Base-by-base conservation (phyloP, 2,113 vertebrate genomes). In the Elgaria multicarinata region DNA sequence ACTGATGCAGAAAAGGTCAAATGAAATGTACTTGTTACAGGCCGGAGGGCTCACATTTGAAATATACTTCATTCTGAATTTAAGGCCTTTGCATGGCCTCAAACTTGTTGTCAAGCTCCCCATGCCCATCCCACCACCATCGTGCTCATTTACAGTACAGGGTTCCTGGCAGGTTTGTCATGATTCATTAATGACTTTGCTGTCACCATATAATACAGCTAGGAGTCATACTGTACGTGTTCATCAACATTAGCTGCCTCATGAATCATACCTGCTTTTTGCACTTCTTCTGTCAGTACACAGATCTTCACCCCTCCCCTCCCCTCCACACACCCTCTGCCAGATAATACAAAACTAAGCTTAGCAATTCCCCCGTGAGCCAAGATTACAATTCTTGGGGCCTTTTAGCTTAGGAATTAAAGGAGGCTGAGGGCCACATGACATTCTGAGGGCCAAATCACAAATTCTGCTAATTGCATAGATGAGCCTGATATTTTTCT, bases 171-270 rank as follows among this genome's bases (percentile, higher is more conserved):
- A n/a, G 8, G 3, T 80, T 50, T 69, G 12, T 86, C 62, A 28
- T 2, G 67, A 1, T 81, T 86, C 62, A 10, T 88, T 1, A 12
- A 2, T 42, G 2, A 39, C 26, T 83, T 88, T 64, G 28, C 16
- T 42, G 42, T 62, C 31, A 72, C 16, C 0, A 13, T 18, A 22
- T 9, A 1, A 0, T 46, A 2, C 5, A 39, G 36, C 7, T 72
- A 67, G 80, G 92, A 87, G 62, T 53, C 64, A 71, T 36, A 77
- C 58, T 71, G 28, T n/a, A 58, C 18, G 74, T 67, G 71, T 55
- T 90, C 18, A 33, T 50, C 75, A 76, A 39, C 14, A 67, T 86
- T 22, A 22, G 46, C 13, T 13, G 3, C 31, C 39, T 2, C 5
- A 31, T 79, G 26, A 44, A 33, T 77, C 3, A 14, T 83, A 58